Evolutionary conservation across 2,113 vertebrate species (phyloP).

Genomic region (Melanotaenia duboulayi): DNA sequence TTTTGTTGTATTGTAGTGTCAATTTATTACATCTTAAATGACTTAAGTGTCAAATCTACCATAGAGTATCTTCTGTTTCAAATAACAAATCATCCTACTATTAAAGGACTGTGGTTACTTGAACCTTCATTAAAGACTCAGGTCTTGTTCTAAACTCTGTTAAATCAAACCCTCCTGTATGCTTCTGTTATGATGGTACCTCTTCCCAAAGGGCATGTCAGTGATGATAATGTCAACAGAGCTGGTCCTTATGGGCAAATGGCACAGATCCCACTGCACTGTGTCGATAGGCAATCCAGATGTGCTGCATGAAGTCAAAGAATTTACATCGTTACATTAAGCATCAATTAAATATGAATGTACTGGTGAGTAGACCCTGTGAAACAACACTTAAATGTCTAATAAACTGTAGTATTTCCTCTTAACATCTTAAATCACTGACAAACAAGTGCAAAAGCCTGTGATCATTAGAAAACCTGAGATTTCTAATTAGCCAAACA

Average conservation of each 20-base stretch:
- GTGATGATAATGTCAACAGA: constrained; percentile 93
- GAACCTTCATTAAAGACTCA: background rate
- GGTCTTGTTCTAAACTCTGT: background rate
- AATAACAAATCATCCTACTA: background rate
- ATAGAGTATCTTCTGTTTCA: background rate
- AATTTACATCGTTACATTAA: background rate
- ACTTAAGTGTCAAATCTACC: background rate
- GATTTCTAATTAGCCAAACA: no score
- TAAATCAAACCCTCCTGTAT: background rate
- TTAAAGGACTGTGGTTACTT: background rate
- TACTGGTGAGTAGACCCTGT: background rate
- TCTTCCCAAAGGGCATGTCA: constrained; percentile 98
- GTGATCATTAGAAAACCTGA: no score
- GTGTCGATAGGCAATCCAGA: constrained; percentile 89
- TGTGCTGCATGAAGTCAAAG: constrained; percentile 61
- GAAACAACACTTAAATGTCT: background rate
- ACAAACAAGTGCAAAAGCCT: no score
- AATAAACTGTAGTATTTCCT: background rate
- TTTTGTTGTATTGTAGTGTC: constrained; percentile 1
- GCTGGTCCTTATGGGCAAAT: constrained; percentile 87
- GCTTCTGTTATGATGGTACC: constrained; percentile 76
- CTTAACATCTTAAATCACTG: background rate
- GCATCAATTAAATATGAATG: background rate
- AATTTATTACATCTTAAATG: background rate
- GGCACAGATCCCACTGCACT: constrained; percentile 92